Conservation (phyloP, 2,888 invertebrate species). For the Drosophila demipolita region DNA sequence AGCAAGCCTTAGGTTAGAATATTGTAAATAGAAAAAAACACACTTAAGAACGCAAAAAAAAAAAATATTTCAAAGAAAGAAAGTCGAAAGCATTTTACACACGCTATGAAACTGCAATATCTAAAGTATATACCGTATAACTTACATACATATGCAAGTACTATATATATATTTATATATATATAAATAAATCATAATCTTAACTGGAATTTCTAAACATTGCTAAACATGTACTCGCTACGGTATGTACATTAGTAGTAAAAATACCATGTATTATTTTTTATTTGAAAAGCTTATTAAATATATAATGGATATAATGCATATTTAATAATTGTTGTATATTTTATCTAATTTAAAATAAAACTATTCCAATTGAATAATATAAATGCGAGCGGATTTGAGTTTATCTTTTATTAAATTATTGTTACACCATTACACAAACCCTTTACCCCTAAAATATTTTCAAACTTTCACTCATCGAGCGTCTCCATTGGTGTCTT, state of each 20-base stretch:
- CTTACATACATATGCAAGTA: constrained; percentile 25
- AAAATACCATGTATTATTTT: constrained; percentile 46
- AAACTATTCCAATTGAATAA: constrained; percentile 60
- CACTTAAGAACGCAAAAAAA: constrained; percentile 7
- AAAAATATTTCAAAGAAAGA: constrained; percentile 7
- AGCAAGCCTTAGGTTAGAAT: constrained; percentile 10
- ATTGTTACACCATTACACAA: constrained; percentile 7
- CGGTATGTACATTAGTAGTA: constrained; percentile 34
- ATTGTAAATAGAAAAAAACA: constrained; percentile 46
- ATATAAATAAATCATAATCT: constrained; percentile 27
- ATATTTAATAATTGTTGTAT: constrained; percentile 69
- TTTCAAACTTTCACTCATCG: constrained; percentile 42
- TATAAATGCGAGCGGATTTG: neutral
- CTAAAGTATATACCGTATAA: constrained; percentile 38
- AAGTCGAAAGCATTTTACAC: constrained; percentile 35
- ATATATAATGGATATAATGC: constrained; percentile 38
- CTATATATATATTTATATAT: constrained; percentile 10
- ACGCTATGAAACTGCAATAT: constrained; percentile 51
- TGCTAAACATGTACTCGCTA: constrained; percentile 46
- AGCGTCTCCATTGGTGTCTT: constrained; percentile 59
- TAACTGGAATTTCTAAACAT: constrained; percentile 17
- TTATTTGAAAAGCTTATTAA: constrained; percentile 53
- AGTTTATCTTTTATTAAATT: neutral
- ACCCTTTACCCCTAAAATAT: neutral
- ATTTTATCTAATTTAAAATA: constrained; percentile 69